These are phyloP conservation scores for Sorex araneus DNA, from an alignment of 2,113 vertebrate genomes.

Conservation along the genomic window DNA sequence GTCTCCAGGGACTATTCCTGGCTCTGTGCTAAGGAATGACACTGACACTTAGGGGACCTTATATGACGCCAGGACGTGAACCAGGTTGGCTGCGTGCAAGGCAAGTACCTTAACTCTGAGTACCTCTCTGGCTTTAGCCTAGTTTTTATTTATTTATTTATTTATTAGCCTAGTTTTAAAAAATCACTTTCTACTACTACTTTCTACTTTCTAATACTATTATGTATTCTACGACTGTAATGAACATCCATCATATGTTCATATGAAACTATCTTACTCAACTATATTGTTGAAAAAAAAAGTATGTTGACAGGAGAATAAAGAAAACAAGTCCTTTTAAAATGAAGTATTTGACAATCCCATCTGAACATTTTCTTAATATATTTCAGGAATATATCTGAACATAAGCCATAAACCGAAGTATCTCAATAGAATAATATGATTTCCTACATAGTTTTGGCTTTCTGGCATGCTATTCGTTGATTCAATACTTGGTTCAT, in stretches of 20 bases:
- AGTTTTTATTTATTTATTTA: too few relatives aligned
- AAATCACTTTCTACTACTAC: too few relatives aligned
- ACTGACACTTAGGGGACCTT: too few relatives aligned
- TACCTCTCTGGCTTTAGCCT: too few relatives aligned
- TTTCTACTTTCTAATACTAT: too few relatives aligned
- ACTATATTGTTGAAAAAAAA: not conserved
- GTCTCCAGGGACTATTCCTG: too few relatives aligned
- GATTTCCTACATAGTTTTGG: not conserved
- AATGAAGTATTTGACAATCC: not conserved
- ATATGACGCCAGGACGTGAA: too few relatives aligned
- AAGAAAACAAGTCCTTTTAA: slow-evolving; percentile 27
- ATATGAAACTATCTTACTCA: not conserved
- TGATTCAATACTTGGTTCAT: slow-evolving; percentile 36
- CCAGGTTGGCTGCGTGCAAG: too few relatives aligned
- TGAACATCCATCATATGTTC: not conserved
- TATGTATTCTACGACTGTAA: too few relatives aligned
- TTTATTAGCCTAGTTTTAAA: too few relatives aligned
- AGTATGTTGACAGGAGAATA: slow-evolving; percentile 24
- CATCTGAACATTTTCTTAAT: not conserved
- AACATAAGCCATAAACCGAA: slow-evolving; percentile 27
- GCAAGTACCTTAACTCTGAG: too few relatives aligned
- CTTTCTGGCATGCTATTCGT: slow-evolving; percentile 3
- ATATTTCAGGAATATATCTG: not conserved
- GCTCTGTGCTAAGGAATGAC: too few relatives aligned
- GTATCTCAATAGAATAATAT: not conserved